A percentile compares a stretch with the other conserved stretches of the same genome.
phyloP scores from a whole-genome alignment of 2,888 invertebrate genomes.

The Fragum whitleyi region DNA sequence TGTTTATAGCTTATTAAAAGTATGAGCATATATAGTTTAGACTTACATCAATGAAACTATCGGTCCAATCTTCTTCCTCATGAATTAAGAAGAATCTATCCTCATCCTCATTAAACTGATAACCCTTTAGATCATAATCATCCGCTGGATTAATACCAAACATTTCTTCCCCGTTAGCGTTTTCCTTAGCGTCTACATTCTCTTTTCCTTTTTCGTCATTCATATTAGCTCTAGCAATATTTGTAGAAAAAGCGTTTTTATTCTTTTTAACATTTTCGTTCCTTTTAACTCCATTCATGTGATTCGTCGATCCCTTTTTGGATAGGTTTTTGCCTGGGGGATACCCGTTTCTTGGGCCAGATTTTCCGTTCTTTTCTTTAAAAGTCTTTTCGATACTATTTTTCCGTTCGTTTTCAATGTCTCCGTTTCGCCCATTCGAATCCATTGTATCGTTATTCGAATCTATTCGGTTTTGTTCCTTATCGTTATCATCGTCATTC shows the following conservation, averaged over 20 bases:
- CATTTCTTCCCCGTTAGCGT: background rate
- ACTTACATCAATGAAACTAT: constrained; percentile 53
- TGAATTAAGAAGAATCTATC: constrained; percentile 40
- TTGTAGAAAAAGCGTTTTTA: constrained; percentile 13
- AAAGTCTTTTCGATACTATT: background rate
- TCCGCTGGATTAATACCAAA: constrained; percentile 15
- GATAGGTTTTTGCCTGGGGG: background rate
- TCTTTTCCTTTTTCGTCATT: background rate
- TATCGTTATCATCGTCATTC: constrained; percentile 9
- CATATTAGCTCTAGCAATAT: background rate
- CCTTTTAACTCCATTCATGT: background rate
- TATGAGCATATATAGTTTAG: no score
- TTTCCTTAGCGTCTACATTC: background rate
- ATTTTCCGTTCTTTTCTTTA: background rate
- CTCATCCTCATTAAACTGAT: constrained; percentile 34
- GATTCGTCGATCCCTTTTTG: background rate
- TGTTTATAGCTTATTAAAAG: no score
- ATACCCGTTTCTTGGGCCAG: background rate
- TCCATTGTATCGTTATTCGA: background rate
- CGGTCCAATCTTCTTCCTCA: constrained; percentile 40
- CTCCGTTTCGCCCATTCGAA: background rate
- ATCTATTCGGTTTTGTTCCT: constrained; percentile 5
- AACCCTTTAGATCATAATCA: constrained; percentile 20
- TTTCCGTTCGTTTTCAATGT: background rate
- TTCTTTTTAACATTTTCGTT: constrained; percentile 17